Conservation (phyloP, 2,888 invertebrate species). For the Tanytarsus gracilentus region DNA sequence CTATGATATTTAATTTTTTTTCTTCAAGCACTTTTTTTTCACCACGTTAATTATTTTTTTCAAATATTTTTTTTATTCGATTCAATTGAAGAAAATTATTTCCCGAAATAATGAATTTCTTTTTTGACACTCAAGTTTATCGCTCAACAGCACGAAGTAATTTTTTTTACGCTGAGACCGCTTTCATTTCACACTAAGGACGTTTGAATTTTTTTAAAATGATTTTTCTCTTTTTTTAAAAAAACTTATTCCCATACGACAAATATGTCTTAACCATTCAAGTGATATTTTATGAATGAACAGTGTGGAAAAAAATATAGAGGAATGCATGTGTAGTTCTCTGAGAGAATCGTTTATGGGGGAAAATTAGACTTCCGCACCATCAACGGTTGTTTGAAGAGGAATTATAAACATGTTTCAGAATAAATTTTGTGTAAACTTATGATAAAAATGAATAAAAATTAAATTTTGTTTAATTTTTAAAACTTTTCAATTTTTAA, state of each 20-base stretch:
- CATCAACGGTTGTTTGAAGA: neutral
- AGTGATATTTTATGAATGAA: constrained; percentile 29
- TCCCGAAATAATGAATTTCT: neutral
- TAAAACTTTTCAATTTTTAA: too few species aligned
- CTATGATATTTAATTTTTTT: neutral
- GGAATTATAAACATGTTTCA: too few species aligned
- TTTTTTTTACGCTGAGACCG: constrained; percentile 18
- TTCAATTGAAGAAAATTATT: too few species aligned
- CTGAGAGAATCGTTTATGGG: neutral
- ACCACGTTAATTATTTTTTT: neutral
- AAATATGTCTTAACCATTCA: constrained; percentile 29
- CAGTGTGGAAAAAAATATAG: constrained; percentile 22
- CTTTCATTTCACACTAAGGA: constrained; percentile 26
- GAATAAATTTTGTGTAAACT: too few species aligned
- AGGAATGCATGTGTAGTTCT: constrained; percentile 24
- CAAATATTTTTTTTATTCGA: neutral
- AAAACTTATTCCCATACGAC: constrained; percentile 22
- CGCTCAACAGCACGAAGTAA: constrained; percentile 8
- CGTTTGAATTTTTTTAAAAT: constrained; percentile 14
- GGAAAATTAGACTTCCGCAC: neutral
- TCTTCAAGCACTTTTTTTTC: neutral
- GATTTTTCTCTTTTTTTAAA: constrained; percentile 21
- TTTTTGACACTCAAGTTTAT: neutral
- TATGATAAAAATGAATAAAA: too few species aligned
- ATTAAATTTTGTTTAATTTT: too few species aligned